phyloP scores from a whole-genome alignment of 92 coral and sea anemone species.

The Epizoanthus fatuus region DNA sequence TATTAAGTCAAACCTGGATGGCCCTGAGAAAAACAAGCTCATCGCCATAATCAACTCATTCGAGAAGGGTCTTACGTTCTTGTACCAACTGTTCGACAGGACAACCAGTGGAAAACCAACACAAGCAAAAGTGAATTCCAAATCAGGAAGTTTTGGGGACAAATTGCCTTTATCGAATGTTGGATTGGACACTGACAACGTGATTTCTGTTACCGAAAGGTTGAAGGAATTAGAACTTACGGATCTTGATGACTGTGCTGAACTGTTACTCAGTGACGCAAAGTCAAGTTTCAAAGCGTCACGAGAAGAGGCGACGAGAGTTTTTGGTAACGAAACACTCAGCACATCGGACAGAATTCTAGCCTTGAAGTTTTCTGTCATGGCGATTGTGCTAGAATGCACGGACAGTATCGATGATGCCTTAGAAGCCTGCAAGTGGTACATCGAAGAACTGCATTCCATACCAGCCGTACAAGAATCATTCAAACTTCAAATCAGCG shows the following conservation, averaged over 20 bases:
- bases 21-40: conserved; percentile 23
- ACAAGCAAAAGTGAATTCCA: background rate
- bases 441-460: conserved; percentile 23
- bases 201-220: conserved; percentile 17
- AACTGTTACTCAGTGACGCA: conserved; percentile 18
- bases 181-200: background rate
- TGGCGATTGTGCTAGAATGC: conserved; percentile 42
- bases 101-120: background rate
- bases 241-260: conserved; percentile 19
- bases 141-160: background rate
- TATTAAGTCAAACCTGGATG: conserved; percentile 37
- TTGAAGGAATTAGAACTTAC: background rate
- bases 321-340: conserved; percentile 27
- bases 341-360: conserved; percentile 16
- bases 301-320: conserved; percentile 22
- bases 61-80: conserved; percentile 30
- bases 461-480: conserved; percentile 34
- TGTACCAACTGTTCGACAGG: conserved; percentile 20
- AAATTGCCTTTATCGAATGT: background rate
- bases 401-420: conserved; percentile 14
- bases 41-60: conserved; percentile 24
- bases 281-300: conserved; percentile 32
- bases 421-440: conserved; percentile 43
- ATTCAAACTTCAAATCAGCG: conserved; percentile 22
- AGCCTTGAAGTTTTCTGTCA: conserved; percentile 35